Conservation (phyloP, 2,113 vertebrate species). For the Toxotes chatareus region DNA sequence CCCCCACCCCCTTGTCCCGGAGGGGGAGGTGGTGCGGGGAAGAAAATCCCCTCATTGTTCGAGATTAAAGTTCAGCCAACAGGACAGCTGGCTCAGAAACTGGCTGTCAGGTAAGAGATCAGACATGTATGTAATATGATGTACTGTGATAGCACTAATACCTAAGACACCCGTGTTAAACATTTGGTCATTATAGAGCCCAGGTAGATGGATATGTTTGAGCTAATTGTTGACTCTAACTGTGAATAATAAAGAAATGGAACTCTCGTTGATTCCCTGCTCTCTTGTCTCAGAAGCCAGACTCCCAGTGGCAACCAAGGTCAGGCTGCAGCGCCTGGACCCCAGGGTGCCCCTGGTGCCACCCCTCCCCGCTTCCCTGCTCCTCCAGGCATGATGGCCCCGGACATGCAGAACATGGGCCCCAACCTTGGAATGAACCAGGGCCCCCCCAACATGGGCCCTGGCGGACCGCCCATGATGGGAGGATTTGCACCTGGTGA, state of each 20-base stretch:
- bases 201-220: not conserved
- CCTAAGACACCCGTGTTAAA: no score
- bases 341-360: conserved; percentile 72
- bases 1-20: conserved; percentile 83
- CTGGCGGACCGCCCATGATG: conserved; percentile 88
- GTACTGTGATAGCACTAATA: not conserved
- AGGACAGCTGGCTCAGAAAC: conserved; percentile 93
- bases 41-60: conserved; percentile 95
- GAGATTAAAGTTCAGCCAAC: conserved; percentile 96
- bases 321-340: conserved; percentile 75
- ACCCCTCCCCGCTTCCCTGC: conserved; percentile 86
- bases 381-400: conserved; percentile 82
- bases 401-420: conserved; percentile 87
- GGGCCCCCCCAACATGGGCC: conserved; percentile 79
- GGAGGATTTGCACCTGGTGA: conserved; percentile 87
- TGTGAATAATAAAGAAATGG: not conserved
- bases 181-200: not conserved
- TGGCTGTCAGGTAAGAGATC: conserved; percentile 88
- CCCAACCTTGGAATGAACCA: conserved; percentile 84
- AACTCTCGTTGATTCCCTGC: not conserved
- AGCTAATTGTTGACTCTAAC: not conserved
- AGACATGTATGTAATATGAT: not conserved
- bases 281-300: conserved; percentile 72
- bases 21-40: conserved; percentile 76
- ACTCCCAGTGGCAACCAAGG: conserved; percentile 73